A percentile compares a stretch with the other conserved stretches of the same genome.
These are phyloP conservation scores for Mythimna ferrago DNA, from an alignment of 2,888 invertebrate species.

Conservation along the genomic window DNA sequence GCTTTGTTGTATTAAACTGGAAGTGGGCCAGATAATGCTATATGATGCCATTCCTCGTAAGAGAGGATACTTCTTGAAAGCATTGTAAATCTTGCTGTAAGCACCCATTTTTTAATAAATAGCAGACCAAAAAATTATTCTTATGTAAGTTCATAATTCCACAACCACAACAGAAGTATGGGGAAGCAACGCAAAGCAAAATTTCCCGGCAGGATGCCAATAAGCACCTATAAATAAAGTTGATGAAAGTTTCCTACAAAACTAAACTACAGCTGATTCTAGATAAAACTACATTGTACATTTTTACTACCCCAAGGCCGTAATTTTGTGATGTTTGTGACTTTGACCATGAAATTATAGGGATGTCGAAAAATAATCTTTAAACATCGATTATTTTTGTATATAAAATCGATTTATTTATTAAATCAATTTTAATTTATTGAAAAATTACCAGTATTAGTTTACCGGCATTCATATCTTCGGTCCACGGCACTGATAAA, in stretches of 20 bases:
- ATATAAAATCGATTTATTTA: too few species aligned
- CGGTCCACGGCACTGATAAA: too few species aligned
- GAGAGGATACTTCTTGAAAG: slow-evolving; percentile 84
- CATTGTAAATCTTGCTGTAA: slow-evolving; percentile 77
- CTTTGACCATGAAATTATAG: slow-evolving; percentile 28
- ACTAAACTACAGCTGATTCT: slow-evolving; percentile 28
- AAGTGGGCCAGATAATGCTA: slow-evolving; percentile 93
- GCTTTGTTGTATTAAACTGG: slow-evolving; percentile 93
- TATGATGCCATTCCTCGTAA: slow-evolving; percentile 93
- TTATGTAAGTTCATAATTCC: slow-evolving; percentile 67
- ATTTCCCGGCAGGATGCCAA: slow-evolving; percentile 71
- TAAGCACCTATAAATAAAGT: slow-evolving; percentile 56
- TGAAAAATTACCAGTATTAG: too few species aligned
- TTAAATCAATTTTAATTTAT: too few species aligned
- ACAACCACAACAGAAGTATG: slow-evolving; percentile 53
- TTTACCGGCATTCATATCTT: too few species aligned
- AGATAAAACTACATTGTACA: background rate
- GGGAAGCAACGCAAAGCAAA: slow-evolving; percentile 59
- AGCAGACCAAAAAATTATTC: slow-evolving; percentile 24
- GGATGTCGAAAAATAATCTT: too few species aligned
- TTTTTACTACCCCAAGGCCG: slow-evolving; percentile 8
- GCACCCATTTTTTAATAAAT: slow-evolving; percentile 72
- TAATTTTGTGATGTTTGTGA: slow-evolving; percentile 8
- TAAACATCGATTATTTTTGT: too few species aligned
- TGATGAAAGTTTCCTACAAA: slow-evolving; percentile 32